Percentiles rank a stretch among this genome's conserved stretches.
phyloP scores from a whole-genome alignment of 2,113 vertebrate species.

The Melierax canorus region DNA sequence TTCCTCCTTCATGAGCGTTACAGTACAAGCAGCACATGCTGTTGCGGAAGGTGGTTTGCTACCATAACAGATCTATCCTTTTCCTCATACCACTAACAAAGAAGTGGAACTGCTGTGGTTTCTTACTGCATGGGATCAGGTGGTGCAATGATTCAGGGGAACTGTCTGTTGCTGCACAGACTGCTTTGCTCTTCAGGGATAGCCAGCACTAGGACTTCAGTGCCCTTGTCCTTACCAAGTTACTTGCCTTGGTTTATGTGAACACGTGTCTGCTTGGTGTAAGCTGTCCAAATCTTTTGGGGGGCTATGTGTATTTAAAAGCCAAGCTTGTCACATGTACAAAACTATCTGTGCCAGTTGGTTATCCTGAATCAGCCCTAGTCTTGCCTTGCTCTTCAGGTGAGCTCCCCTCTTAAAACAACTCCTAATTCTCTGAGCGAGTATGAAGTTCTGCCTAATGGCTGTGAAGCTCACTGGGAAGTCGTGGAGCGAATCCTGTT shows the following conservation, averaged over 20 bases:
- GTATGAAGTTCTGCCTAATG: conserved; percentile 87
- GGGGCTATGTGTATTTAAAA: background rate
- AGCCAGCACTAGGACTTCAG: background rate
- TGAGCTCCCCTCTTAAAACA: conserved; percentile 89
- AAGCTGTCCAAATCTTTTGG: background rate
- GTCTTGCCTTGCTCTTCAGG: conserved; percentile 68
- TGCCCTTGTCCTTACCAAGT: background rate
- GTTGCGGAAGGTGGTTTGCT: background rate
- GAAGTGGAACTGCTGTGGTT: background rate
- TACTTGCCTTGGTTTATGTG: background rate
- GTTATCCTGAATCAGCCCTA: background rate
- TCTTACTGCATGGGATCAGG: background rate
- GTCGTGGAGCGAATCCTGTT: conserved; percentile 97
- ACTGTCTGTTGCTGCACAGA: background rate
- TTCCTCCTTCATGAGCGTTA: background rate
- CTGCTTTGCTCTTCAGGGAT: background rate
- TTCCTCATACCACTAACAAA: background rate
- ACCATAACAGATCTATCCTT: background rate
- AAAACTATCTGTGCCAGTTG: background rate
- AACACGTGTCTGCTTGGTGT: background rate
- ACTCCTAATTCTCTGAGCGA: conserved; percentile 82
- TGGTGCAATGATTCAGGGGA: background rate
- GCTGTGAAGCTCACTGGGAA: conserved; percentile 96
- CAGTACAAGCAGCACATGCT: background rate
- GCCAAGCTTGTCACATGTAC: background rate